Percentiles rank a stretch among this genome's conserved stretches.
phyloP scores from a whole-genome alignment of 1,140 invertebrate species.

The Phocides pigmalion region DNA sequence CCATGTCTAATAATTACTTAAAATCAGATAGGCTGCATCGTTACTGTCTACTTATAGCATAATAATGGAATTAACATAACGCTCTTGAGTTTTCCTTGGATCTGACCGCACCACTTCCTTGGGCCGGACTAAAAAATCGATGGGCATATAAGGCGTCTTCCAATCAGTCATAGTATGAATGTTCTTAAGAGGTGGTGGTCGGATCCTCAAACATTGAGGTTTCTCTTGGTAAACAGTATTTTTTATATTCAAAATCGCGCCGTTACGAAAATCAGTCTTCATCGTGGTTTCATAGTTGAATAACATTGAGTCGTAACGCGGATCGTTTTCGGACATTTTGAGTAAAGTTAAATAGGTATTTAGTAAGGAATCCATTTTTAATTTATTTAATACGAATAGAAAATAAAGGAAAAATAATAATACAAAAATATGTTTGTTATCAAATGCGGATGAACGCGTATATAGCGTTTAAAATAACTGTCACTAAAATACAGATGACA shows the following conservation, averaged over 20 bases:
- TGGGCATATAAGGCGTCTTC: conserved; percentile 39
- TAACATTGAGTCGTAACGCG: conserved; percentile 45
- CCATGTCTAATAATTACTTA: too few relatives aligned
- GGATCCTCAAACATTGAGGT: conserved; percentile 14
- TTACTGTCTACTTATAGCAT: not conserved
- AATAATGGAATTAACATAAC: conserved; percentile 46
- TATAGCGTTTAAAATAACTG: too few relatives aligned
- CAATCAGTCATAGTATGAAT: conserved; percentile 48
- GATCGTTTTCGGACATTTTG: conserved; percentile 32
- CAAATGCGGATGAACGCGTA: too few relatives aligned
- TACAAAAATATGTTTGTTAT: not conserved
- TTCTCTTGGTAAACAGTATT: conserved; percentile 48
- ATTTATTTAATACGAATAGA: conserved; percentile 1
- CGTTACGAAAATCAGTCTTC: conserved; percentile 45
- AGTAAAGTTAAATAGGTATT: conserved; percentile 10
- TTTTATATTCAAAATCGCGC: conserved; percentile 28
- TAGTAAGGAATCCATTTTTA: conserved; percentile 8
- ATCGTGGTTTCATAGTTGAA: conserved; percentile 51
- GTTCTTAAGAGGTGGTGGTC: conserved; percentile 44
- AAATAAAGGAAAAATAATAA: conserved; percentile 19
- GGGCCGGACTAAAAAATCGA: conserved; percentile 42
- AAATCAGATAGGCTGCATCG: too few relatives aligned
- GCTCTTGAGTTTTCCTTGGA: conserved; percentile 42
- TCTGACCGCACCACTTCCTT: conserved; percentile 52
- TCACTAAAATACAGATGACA: too few relatives aligned